A percentile compares a stretch with the other conserved stretches of the same genome.
Conservation (phyloP, 2,797 vertebrate genomes). For the Emys orbicularis region DNA sequence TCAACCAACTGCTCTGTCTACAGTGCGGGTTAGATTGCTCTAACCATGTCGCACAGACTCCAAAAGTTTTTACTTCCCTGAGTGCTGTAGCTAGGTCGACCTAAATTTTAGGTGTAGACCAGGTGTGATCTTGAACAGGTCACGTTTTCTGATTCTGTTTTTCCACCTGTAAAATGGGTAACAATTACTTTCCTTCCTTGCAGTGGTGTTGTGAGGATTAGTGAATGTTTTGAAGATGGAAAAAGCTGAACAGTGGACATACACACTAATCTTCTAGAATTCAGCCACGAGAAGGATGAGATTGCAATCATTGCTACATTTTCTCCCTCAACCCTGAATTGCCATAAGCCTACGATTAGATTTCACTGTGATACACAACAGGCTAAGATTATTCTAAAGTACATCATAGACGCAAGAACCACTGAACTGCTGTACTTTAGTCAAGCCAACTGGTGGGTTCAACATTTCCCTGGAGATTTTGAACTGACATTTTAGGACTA, state of each 20-base stretch:
- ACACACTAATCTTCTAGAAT: not conserved
- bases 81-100: not conserved
- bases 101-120: not conserved
- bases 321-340: not conserved
- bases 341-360: not conserved
- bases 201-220: not conserved
- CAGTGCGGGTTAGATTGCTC: not conserved
- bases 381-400: constrained; percentile 8
- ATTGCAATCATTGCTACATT: not conserved
- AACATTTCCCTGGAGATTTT: not conserved
- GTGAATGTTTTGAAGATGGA: constrained; percentile 21
- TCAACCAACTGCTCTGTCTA: not conserved
- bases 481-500: not conserved
- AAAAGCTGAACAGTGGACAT: constrained; percentile 27
- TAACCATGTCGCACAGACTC: not conserved
- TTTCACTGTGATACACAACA: not conserved
- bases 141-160: not conserved
- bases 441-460: not conserved
- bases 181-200: constrained; percentile 27
- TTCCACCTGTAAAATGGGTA: constrained; percentile 4
- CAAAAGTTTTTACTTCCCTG: not conserved
- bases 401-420: not conserved
- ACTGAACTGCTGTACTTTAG: not conserved
- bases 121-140: not conserved
- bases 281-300: not conserved